Percentiles rank a stretch among this genome's conserved stretches.
Conservation (phyloP, 2,113 vertebrate species). For the Okapia johnstoni region DNA sequence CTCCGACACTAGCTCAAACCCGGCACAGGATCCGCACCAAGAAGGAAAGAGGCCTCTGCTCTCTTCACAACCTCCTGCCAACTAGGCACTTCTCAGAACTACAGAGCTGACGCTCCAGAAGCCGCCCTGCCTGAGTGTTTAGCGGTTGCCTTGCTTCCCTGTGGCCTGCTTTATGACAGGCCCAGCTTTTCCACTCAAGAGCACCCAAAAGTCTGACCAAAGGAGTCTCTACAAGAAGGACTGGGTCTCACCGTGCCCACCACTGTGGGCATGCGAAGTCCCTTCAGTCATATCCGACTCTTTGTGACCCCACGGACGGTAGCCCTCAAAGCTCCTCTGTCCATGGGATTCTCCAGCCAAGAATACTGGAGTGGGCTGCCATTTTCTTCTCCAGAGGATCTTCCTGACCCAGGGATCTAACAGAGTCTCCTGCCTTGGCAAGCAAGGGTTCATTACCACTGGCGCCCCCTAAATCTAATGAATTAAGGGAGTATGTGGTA, state of each 20-base stretch:
- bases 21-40: background rate
- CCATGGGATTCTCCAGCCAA: background rate
- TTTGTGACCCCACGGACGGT: background rate
- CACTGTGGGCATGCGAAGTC: fast-evolving
- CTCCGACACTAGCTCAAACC: background rate
- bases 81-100: background rate
- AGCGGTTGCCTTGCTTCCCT: background rate
- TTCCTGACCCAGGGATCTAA: background rate
- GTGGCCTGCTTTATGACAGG: background rate
- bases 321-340: background rate
- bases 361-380: background rate
- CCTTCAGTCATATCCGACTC: background rate
- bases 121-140: background rate
- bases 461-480: background rate
- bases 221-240: background rate
- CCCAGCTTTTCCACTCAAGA: background rate
- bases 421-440: background rate
- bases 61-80: background rate
- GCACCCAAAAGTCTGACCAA: background rate
- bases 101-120: background rate
- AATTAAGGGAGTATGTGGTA: background rate
- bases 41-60: background rate
- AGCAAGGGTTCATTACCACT: background rate
- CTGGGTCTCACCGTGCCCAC: background rate
- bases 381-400: background rate